Evolutionary conservation across 2,797 vertebrate genomes (phyloP).

Genomic region (Gadopsis marmoratus): DNA sequence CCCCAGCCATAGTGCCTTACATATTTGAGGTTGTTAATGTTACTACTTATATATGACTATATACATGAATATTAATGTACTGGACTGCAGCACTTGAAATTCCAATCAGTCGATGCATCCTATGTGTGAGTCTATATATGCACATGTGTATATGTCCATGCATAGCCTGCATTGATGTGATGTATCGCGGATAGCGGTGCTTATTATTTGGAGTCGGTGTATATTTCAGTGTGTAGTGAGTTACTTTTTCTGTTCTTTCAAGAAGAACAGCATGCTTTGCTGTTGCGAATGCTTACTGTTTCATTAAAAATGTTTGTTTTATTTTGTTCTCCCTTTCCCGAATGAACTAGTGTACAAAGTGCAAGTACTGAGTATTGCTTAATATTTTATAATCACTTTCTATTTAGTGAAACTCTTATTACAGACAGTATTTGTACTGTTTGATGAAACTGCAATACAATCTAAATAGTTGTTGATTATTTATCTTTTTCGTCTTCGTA

Average conservation of each 20-base stretch:
- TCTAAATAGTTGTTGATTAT: slow-evolving; percentile 89
- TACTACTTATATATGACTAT: slow-evolving; percentile 96
- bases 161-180: slow-evolving; percentile 85
- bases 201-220: slow-evolving; percentile 88
- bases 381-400: slow-evolving; percentile 95
- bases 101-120: slow-evolving; percentile 92
- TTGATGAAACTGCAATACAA: slow-evolving; percentile 96
- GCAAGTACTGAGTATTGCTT: slow-evolving; percentile 93
- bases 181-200: slow-evolving; percentile 88
- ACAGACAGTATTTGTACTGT: slow-evolving; percentile 94
- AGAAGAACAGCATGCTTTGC: slow-evolving; percentile 93
- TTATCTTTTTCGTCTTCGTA: slow-evolving; percentile 80
- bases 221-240: slow-evolving; percentile 83
- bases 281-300: slow-evolving; percentile 91
- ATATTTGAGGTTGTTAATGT: slow-evolving; percentile 99
- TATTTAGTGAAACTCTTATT: slow-evolving; percentile 91
- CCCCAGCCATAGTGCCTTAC: slow-evolving; percentile 99
- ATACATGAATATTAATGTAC: slow-evolving; percentile 93
- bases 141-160: slow-evolving; percentile 83
- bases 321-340: slow-evolving; percentile 71
- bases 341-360: slow-evolving; percentile 94
- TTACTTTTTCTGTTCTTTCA: slow-evolving; percentile 84
- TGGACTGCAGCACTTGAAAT: slow-evolving; percentile 99
- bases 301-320: slow-evolving; percentile 82
- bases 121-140: slow-evolving; percentile 84